Base-by-base conservation (phyloP, 2,113 vertebrate genomes). In the Psephotus haematonotus region DNA sequence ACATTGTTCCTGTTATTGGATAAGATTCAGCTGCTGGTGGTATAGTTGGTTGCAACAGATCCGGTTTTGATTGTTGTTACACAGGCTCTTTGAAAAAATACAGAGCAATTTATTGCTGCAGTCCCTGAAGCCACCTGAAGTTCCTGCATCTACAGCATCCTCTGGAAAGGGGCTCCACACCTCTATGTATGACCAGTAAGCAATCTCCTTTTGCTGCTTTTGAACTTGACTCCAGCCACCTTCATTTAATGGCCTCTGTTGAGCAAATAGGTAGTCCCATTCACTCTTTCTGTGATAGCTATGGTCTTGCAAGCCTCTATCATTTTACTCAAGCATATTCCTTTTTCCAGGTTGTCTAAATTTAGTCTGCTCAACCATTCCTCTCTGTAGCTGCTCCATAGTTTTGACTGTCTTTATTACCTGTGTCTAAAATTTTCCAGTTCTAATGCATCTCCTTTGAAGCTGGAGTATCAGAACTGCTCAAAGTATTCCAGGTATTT, bases 161-260 rank as follows among this genome's bases (percentile, higher is more conserved):
- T 59, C 37, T 28, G 28, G 12, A 17, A 74, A 68, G 10, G 24
- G 6, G 3, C 3, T 28, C 35, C 17, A 22, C 19, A 10, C 0
- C 2, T 25, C 11, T 44, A 0, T 23, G 6, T 44, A 29, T 0
- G 2, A 43, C 4, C 22, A 23, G 20, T 41, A 62, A 44, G 20
- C 3, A 49, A 6, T 2, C 24, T 46, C 7, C 28, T 63, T 72
- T n/a, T 55, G 11, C 28, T 75, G 11, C 6, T 50, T 77, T 50
- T 88, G 55, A 83, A 52, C 33, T 6, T 28, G 43, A 20, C 17
- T 49, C 14, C 37, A 88, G 9, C 5, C 8, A 20, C 33, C 12
- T 55, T 62, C 0, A 0, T 55, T 76, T 85, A 17, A 67, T 15
- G 17, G 7, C 7, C 7, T 76, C 6, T 71, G 31, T 43, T 77